phyloP scores from a whole-genome alignment of 1,140 invertebrate species.

The Pectinophora gossypiella region DNA sequence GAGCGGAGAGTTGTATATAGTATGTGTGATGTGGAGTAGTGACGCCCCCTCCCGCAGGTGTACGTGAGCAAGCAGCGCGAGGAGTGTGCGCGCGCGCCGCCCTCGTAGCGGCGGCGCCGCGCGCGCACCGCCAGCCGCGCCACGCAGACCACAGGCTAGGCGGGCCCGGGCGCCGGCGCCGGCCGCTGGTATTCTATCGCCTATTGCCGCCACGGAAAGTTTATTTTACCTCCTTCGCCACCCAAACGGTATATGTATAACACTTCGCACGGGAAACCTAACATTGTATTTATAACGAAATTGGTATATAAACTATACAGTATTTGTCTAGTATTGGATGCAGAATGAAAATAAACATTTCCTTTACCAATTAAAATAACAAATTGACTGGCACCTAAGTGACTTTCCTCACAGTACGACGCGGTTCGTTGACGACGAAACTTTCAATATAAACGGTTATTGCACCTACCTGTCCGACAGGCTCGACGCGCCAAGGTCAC shows the following conservation, averaged over 20 bases:
- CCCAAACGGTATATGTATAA: neutral
- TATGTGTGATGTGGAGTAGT: neutral
- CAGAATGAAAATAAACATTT: no score
- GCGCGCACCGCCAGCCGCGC: conserved; percentile 38
- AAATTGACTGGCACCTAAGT: no score
- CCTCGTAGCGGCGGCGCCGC: conserved; percentile 33
- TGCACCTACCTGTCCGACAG: no score
- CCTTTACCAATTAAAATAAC: no score
- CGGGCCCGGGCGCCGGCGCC: neutral
- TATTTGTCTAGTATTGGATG: neutral
- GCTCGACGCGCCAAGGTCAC: no score
- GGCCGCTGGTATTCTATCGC: neutral
- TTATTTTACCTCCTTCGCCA: neutral
- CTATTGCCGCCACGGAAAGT: neutral
- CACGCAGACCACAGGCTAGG: conserved; percentile 46
- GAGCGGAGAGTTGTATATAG: neutral
- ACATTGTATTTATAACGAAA: neutral
- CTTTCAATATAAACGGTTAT: no score
- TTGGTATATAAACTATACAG: neutral
- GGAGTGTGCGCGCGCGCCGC: conserved; percentile 25
- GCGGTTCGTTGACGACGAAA: no score
- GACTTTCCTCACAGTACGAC: no score
- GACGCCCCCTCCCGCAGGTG: conserved; percentile 24
- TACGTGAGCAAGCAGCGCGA: conserved; percentile 60
- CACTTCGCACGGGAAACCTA: neutral